Evolutionary conservation across 2,113 vertebrate species (phyloP).

Genomic region (Scartelaos histophorus): DNA sequence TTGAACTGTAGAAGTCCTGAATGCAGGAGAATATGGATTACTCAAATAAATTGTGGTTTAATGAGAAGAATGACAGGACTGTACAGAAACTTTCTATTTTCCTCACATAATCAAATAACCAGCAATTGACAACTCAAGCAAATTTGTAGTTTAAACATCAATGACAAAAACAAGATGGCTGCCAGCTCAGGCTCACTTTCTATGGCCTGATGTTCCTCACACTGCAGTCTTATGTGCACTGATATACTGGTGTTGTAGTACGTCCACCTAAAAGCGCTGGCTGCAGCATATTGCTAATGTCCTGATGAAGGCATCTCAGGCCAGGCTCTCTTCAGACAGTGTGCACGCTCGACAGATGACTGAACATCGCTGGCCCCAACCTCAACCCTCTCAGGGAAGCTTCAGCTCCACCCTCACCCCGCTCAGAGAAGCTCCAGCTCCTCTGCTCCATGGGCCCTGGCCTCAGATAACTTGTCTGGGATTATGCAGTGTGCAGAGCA

Average conservation of each 20-base stretch:
- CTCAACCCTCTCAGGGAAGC: slow-evolving; percentile 75
- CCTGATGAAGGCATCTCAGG: slow-evolving; percentile 66
- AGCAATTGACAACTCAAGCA: neutral
- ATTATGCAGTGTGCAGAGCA: slow-evolving; percentile 47
- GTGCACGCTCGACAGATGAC: slow-evolving; percentile 69
- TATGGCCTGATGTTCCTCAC: slow-evolving; percentile 35
- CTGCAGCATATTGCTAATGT: slow-evolving; percentile 71
- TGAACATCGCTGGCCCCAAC: slow-evolving; percentile 67
- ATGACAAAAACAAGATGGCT: neutral
- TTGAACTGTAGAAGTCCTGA: too few species aligned
- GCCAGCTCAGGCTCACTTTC: slow-evolving; percentile 16
- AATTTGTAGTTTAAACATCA: neutral
- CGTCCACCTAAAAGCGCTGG: slow-evolving; percentile 58
- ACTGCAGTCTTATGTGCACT: slow-evolving; percentile 34
- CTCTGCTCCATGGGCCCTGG: slow-evolving; percentile 53
- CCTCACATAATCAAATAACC: too few species aligned
- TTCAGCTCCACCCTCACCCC: slow-evolving; percentile 65
- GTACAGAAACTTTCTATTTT: too few species aligned
- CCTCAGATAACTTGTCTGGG: slow-evolving; percentile 41
- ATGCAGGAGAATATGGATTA: too few species aligned
- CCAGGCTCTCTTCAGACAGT: slow-evolving; percentile 60
- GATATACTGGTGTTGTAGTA: slow-evolving; percentile 46
- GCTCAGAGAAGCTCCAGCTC: slow-evolving; percentile 67
- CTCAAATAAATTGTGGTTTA: too few species aligned
- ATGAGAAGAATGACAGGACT: too few species aligned